Evolutionary conservation across 1,140 invertebrate genomes (phyloP), one percentile per base, ranked within the genome.

Genomic region (Drosophila kikkawai): DNA sequence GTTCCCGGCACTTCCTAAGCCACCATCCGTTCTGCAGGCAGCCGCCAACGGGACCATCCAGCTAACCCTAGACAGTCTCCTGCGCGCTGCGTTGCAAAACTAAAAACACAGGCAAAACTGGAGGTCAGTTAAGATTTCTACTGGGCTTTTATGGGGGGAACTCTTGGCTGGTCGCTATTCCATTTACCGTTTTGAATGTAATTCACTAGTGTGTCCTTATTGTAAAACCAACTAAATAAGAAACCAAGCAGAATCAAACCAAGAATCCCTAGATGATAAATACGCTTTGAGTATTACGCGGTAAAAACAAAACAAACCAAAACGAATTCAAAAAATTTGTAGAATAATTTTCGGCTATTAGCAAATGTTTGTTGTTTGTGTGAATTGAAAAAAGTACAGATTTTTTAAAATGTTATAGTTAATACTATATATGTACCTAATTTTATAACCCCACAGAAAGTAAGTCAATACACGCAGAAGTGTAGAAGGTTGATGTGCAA

Each of bases 21-120:
- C 85, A 39, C 86, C 82, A 60, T 90, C 85, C 50, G 81, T 86
- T 64, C 39, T 91, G 48, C 80, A 88, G 56, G 85, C 84, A 57
- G 53, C 85, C 57, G 80, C 77, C 44, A 87, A 84, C 67, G 76
- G 84, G 44, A 83, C 88, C 71, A 79, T 79, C 41, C 75, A 79
- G 78, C 55, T 82, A 59, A 86, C 85, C 17, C 51, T 86, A 48
- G 85, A 90, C 67, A 91, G 87, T 53, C 77, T 91, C 41, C 60
- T 92, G 48, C 82, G 91, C 44, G 78, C 80, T 12, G 88, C 91
- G n/a, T 60, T 92, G 60, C 88, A 91, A 32, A 91, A 91, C 73
- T 91, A 75, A 26, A 26, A 79, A 36, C 44, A 55, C 41, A 51
- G 69, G 50, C 50, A 48, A 47, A 63, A 79, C 41, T 50, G 53